Conservation (phyloP, 2,113 vertebrate genomes). For the Hiodon tergisus region DNA sequence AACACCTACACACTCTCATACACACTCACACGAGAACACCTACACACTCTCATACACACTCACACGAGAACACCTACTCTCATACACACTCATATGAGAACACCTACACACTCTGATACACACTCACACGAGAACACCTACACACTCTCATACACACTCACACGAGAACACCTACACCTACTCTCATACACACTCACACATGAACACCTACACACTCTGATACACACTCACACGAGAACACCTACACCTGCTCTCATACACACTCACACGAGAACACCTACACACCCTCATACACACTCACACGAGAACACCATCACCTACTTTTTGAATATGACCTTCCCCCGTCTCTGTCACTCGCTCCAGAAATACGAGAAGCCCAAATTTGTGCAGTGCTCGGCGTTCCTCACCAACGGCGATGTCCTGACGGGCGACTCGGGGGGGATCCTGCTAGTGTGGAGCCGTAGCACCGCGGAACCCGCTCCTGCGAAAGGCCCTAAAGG, state of each 20-base stretch:
- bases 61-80: no score
- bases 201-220: background rate
- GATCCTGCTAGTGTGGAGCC: conserved; percentile 85
- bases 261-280: background rate
- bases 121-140: background rate
- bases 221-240: background rate
- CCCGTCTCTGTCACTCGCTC: conserved; percentile 24
- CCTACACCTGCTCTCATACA: background rate
- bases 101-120: background rate
- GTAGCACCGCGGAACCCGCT: conserved; percentile 73
- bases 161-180: background rate
- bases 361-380: conserved; percentile 98
- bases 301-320: background rate
- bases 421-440: conserved; percentile 94
- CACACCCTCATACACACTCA: background rate
- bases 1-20: no score
- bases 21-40: no score
- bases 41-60: no score
- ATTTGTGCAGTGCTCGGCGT: conserved; percentile 90
- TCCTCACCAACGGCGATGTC: conserved; percentile 86
- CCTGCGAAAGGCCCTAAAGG: conserved; percentile 89
- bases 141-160: background rate
- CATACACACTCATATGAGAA: no score
- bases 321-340: background rate
- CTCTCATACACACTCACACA: background rate